Base-by-base conservation (phyloP, 2,888 invertebrate species). In the Graphium colonna region DNA sequence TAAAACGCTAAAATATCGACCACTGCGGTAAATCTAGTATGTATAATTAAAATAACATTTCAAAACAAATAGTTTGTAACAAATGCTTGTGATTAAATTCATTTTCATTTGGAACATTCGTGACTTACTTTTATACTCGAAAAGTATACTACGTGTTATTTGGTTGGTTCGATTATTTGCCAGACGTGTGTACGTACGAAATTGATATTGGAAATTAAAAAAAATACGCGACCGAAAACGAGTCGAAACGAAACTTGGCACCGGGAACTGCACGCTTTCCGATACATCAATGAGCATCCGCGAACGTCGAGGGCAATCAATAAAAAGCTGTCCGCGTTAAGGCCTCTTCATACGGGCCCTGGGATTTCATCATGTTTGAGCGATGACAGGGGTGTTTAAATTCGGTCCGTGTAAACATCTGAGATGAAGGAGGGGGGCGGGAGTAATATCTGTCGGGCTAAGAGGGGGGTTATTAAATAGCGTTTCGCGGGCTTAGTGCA, bases 381-480 rank as follows among this genome's bases (percentile, higher is more conserved):
- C n/a, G n/a, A n/a, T n/a, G n/a, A n/a, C 61, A 52, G 33, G 40
- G 63, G 63, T 63, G 63, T 69, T 75, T 62, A 62, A 73, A 75
- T 69, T 65, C 64, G 56, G 62, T 62, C 61, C 61, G 62, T 67
- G 70, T 73, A 70, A 65, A 62, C 63, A 67, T 62, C 61, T 62
- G 55, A 31, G 31, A 21, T 5, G 21, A 5, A 5, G 21, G 21
- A 9, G 51, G 60, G 49, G 47, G 71, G 69, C 73, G 74, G 73
- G 67, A 71, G 77, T 73, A 82, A 84, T 84, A 83, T 79, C 79
- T 82, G 82, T 78, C 82, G 73, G 43, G 64, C 64, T 69, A 42
- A 61, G 60, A 61, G 64, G 2, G 73, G 72, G 78, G 81, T 83
- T 83, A 86, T 85, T 85, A 86, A 85, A 83, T 81, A 83, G 68